These are phyloP conservation scores for Polypedilum vanderplanki DNA, from an alignment of 1,140 invertebrate genomes.

Conservation along the genomic window DNA sequence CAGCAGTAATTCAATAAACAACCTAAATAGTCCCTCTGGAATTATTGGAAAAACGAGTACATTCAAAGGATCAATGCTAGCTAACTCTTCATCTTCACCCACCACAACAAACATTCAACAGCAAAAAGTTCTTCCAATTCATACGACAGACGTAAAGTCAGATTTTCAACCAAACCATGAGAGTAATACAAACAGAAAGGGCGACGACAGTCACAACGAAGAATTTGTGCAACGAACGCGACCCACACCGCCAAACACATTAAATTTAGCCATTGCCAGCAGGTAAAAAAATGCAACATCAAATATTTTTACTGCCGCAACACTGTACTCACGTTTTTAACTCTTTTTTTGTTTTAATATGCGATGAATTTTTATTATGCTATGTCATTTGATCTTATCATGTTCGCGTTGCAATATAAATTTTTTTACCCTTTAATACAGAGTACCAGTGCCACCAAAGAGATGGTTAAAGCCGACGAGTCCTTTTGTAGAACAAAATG, in stretches of 20 bases:
- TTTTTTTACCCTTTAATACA: conserved; percentile 32
- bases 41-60: conserved; percentile 46
- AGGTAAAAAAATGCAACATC: conserved; percentile 21
- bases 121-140: conserved; percentile 25
- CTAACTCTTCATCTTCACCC: conserved; percentile 41
- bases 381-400: conserved; percentile 5
- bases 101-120: conserved; percentile 36
- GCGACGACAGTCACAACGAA: conserved; percentile 30
- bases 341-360: neutral
- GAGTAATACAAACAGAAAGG: conserved; percentile 8
- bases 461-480: conserved; percentile 53
- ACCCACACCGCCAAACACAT: conserved; percentile 71
- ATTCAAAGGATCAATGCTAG: conserved; percentile 51
- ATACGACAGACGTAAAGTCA: neutral
- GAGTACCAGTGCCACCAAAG: conserved; percentile 53
- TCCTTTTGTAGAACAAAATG: conserved; percentile 40
- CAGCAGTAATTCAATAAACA: conserved; percentile 21
- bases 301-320: conserved; percentile 3
- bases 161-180: conserved; percentile 15
- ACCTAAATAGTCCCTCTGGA: conserved; percentile 36
- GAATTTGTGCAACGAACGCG: conserved; percentile 54
- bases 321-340: neutral
- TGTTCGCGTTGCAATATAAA: neutral
- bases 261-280: conserved; percentile 53
- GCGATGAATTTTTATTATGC: conserved; percentile 9